These are phyloP conservation scores for Liodrosophila aerea DNA, from an alignment of 2,888 invertebrate species.

Conservation along the genomic window DNA sequence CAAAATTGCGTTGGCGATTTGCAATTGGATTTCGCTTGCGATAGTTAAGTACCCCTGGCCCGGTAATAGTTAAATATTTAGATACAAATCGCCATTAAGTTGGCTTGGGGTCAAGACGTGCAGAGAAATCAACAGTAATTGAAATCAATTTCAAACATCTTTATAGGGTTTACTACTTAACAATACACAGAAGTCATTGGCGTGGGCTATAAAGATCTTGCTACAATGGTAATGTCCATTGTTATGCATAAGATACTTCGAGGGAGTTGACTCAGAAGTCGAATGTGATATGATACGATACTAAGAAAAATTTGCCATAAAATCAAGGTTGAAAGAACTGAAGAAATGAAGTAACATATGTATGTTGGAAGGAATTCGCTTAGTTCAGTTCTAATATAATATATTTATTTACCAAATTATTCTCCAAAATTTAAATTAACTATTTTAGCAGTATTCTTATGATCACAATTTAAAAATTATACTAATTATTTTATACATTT, in stretches of 20 bases:
- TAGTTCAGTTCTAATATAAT: too few relatives aligned
- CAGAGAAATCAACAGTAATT: conserved; percentile 9
- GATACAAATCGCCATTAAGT: conserved; percentile 34
- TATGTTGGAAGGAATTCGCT: too few relatives aligned
- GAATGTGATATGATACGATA: not conserved
- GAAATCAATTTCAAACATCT: conserved; percentile 5
- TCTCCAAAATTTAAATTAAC: too few relatives aligned
- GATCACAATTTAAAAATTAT: too few relatives aligned
- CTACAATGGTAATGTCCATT: not conserved
- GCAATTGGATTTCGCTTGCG: conserved; percentile 22
- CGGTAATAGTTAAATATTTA: conserved; percentile 28
- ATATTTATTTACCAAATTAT: too few relatives aligned
- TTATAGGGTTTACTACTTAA: too few relatives aligned
- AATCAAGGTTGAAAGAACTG: too few relatives aligned
- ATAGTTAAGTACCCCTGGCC: conserved; percentile 26
- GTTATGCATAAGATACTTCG: not conserved
- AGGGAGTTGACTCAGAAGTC: conserved; percentile 1
- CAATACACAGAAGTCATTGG: too few relatives aligned
- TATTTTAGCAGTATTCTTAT: too few relatives aligned
- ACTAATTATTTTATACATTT: too few relatives aligned
- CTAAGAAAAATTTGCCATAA: not conserved
- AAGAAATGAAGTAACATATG: too few relatives aligned
- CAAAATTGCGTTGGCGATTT: conserved; percentile 24
- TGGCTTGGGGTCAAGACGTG: conserved; percentile 22
- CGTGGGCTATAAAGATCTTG: not conserved